A percentile compares a stretch with the other conserved stretches of the same genome.
Evolutionary conservation across 1,140 invertebrate species (phyloP).

Genomic region (Steinernema feltiae): DNA sequence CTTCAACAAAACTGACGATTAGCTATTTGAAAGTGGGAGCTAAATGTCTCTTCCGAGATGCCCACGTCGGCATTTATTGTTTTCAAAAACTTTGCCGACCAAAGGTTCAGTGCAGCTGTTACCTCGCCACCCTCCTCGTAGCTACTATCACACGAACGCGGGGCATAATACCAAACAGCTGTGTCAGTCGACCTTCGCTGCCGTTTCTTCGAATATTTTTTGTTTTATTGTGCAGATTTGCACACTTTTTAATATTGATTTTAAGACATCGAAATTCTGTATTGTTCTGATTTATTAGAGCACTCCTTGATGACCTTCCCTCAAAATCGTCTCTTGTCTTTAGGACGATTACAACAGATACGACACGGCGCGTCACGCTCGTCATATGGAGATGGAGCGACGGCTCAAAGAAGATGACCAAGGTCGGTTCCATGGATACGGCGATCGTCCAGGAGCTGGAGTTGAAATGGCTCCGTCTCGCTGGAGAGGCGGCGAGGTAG

Average conservation of each 20-base stretch:
- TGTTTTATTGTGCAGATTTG: not conserved
- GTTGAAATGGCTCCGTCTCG: slow-evolving; percentile 47
- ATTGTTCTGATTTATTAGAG: too few species aligned
- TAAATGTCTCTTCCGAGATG: slow-evolving; percentile 11
- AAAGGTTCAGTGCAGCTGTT: not conserved
- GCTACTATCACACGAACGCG: not conserved
- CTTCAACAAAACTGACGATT: too few species aligned
- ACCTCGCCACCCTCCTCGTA: not conserved
- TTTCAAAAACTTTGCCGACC: slow-evolving; percentile 1
- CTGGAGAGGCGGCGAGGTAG: slow-evolving; percentile 54
- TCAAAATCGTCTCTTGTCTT: not conserved
- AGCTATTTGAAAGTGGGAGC: slow-evolving; percentile 4
- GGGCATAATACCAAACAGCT: slow-evolving; percentile 22
- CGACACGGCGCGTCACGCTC: slow-evolving; percentile 29
- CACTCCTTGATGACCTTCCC: too few species aligned
- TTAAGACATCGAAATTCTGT: slow-evolving; percentile 3
- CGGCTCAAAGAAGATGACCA: slow-evolving; percentile 18
- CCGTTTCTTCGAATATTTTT: slow-evolving; percentile 20
- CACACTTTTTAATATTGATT: slow-evolving; percentile 11
- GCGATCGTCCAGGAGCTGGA: slow-evolving; percentile 54
- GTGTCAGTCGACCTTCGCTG: slow-evolving; percentile 19
- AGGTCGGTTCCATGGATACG: slow-evolving; percentile 49
- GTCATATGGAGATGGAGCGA: slow-evolving; percentile 8
- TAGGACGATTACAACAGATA: slow-evolving; percentile 41
- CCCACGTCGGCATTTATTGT: slow-evolving; percentile 13